Base-by-base conservation (phyloP, 2,797 vertebrate species). In the Pteropus rufus region DNA sequence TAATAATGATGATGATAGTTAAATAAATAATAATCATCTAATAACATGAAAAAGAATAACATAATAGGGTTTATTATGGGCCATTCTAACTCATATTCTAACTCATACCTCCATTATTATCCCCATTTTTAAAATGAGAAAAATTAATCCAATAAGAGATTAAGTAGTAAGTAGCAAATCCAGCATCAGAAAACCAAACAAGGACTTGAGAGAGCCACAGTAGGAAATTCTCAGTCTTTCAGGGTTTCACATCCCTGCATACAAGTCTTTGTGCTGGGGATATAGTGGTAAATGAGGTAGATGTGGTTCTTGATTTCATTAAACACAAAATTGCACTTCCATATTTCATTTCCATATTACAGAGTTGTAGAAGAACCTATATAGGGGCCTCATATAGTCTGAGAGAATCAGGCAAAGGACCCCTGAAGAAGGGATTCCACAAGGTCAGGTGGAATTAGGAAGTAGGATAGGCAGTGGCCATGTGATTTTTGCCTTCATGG, bases 161-260 rank as follows among this genome's bases (percentile, higher is more conserved):
- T 72, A 93, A 95, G 54, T 70, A 72, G 15, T 44, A 52, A 75
- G 14, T 73, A 64, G 34, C 89, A 93, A 93, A 89, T 89, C 39
- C 11, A 46, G 76, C 14, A 46, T 62, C 49, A 69, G 86, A 83
- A 95, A 91, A 86, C 10, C 36, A 11, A 76, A 76, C 4, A 62
- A 79, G 26, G 31, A 62, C 34, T 65, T 89, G 23, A 85, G n/a
- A 76, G 31, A 67, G 4, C 36, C 31, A 67, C 8, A 82, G 39
- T 31, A 75, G 75, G 89, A 62, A 75, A 92, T 75, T 54, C n/a
- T 52, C 54, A 29, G 14, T 73, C 26, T 23, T 87, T 69, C 49
- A 7, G 19, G 2, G 7, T 62, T 62, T 86, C 69, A 65, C 24
- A 44, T 89, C 44, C 69, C 9, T 91, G 3, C 19, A 31, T 64